Base-by-base conservation (phyloP, 1,140 invertebrate species). In the Macrostomum lignano region DNA sequence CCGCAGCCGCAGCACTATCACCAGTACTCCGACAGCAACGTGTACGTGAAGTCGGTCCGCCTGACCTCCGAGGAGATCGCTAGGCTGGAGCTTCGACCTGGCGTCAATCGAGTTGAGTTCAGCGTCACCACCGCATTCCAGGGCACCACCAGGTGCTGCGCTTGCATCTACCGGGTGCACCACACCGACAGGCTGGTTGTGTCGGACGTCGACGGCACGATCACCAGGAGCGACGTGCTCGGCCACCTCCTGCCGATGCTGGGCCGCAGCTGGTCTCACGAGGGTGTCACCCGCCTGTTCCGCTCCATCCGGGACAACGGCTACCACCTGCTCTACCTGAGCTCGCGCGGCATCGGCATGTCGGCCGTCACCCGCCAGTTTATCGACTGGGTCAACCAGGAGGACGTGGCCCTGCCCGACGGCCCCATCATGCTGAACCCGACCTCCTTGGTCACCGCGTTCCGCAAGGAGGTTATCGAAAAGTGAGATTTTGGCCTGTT, bases 121-220 rank as follows among this genome's bases (percentile, higher is more conserved):
- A 91, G 78, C 43, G 86, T 98, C 25, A 96, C 88, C 2, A 96
- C 91, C 0, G 82, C 86, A 30, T 94, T 88, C 55, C 86, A 98
- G 60, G 91, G 91, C 26, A 98, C 91, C 4, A 75, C 78, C 4
- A 65, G 73, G 30, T 94, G 86, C 60, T 75, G 74, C 44, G 94
- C 86, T 51, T 75, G 86, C 51, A 72, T 98, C 36, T 98, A 88
- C 60, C 69, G 81, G 39, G 96, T 88, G 84, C 70, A 74, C 38
- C 74, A 77, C 64, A 72, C 81, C 54, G 86, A 96, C 51, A 86
- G 84, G 58, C 73, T 98, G 40, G 81, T 98, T 22, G 81, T 98
- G 42, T 94, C 84, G 0, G 91, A 98, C 55, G 96, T 98, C 49
- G 91, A 98, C 62, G 91, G 91, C n/a, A 98, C 91, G 9, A 98